Percentiles rank a stretch among this genome's conserved stretches.
Conservation (phyloP, 2,888 invertebrate species). For the Pharmacophagus antenor region DNA sequence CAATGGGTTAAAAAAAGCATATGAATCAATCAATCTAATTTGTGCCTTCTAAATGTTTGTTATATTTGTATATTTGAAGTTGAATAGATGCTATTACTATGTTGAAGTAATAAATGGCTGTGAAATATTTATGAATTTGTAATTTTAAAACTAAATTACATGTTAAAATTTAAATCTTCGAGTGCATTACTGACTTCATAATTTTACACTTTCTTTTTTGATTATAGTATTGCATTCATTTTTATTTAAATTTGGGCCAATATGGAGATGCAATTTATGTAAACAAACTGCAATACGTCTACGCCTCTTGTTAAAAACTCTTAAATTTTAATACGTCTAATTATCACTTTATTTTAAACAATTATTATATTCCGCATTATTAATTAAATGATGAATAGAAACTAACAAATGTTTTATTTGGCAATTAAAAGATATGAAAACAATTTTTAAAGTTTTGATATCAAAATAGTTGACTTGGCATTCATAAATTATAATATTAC, state of each 20-base stretch:
- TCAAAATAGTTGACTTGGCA: too few species aligned
- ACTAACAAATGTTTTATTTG: too few species aligned
- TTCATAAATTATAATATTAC: too few species aligned
- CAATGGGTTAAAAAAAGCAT: background rate
- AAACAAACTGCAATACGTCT: too few species aligned
- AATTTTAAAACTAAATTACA: background rate
- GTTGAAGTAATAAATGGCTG: slow-evolving; percentile 13
- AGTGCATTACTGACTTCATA: background rate
- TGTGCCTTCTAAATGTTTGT: slow-evolving; percentile 25
- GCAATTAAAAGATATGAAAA: too few species aligned
- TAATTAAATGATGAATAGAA: too few species aligned
- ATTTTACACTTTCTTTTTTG: background rate
- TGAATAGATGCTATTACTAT: slow-evolving; percentile 3
- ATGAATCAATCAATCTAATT: slow-evolving; percentile 11
- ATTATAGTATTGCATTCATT: background rate
- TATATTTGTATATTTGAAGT: slow-evolving; percentile 13
- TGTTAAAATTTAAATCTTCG: background rate
- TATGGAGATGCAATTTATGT: too few species aligned
- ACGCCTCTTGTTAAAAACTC: too few species aligned
- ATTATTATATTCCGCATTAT: too few species aligned
- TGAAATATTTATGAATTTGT: slow-evolving; percentile 12
- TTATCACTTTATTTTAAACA: too few species aligned
- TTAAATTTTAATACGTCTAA: too few species aligned
- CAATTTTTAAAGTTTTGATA: too few species aligned
- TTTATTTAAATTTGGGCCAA: background rate